A percentile compares a stretch with the other conserved stretches of the same genome.
phyloP scores from a whole-genome alignment of 1,140 invertebrate species.

The Zaprionus africanus region DNA sequence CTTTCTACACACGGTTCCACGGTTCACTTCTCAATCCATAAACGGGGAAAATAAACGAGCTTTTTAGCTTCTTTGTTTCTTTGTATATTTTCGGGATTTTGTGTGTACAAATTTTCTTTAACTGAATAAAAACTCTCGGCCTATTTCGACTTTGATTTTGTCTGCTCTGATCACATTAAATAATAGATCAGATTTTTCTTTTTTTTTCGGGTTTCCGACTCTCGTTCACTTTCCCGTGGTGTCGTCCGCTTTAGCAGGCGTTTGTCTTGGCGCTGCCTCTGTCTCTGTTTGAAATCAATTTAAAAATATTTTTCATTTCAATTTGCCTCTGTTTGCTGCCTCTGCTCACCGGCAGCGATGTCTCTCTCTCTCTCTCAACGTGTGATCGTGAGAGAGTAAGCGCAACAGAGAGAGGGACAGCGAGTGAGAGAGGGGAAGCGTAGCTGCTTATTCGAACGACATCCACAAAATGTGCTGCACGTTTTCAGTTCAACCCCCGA shows the following conservation, averaged over 20 bases:
- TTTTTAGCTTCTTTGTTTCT: constrained; percentile 18
- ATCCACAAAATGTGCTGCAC: constrained; percentile 53
- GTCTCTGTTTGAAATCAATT: constrained; percentile 73
- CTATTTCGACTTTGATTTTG: constrained; percentile 46
- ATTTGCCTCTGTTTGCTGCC: constrained; percentile 45
- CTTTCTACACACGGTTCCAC: not conserved
- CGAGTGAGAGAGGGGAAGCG: constrained; percentile 11
- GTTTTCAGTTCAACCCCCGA: constrained; percentile 28
- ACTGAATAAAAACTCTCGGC: constrained; percentile 31
- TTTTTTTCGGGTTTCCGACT: constrained; percentile 9
- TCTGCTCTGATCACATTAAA: constrained; percentile 49
- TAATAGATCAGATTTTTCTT: constrained; percentile 52
- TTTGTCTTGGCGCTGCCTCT: constrained; percentile 34
- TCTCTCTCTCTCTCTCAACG: not conserved
- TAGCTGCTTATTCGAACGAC: constrained; percentile 55
- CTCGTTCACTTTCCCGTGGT: constrained; percentile 20
- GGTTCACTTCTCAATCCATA: constrained; percentile 50
- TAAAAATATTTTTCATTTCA: constrained; percentile 81
- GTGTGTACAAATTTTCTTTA: constrained; percentile 26
- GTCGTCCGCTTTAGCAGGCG: constrained; percentile 33
- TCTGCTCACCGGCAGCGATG: constrained; percentile 34
- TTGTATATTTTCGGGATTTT: constrained; percentile 1
- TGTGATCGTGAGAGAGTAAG: constrained; percentile 20
- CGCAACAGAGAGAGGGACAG: not conserved
- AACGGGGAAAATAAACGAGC: constrained; percentile 32